Percentiles rank a stretch among this genome's conserved stretches.
These are phyloP conservation scores for Campoletis sonorensis DNA, from an alignment of 1,140 invertebrate species.

Conservation along the genomic window DNA sequence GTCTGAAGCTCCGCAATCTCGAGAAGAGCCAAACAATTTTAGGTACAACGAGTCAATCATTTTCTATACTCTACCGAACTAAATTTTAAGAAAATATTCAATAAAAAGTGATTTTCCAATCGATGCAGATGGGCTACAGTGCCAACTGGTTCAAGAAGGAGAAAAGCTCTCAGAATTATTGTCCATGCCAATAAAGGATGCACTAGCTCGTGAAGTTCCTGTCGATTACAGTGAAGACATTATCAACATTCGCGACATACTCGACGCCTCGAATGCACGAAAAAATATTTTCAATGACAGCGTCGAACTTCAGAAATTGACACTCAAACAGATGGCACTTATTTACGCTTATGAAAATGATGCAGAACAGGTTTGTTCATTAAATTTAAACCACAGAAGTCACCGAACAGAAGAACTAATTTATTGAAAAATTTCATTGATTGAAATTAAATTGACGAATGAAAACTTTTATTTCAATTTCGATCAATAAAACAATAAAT, in stretches of 20 bases:
- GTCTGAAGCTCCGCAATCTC: slow-evolving; percentile 76
- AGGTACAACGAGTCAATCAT: slow-evolving; percentile 56
- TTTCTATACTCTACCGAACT: neutral
- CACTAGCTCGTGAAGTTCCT: slow-evolving; percentile 83
- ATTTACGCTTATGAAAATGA: slow-evolving; percentile 87
- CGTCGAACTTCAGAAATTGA: slow-evolving; percentile 84
- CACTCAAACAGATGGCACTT: slow-evolving; percentile 86
- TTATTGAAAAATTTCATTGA: too few relatives aligned
- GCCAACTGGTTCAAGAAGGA: slow-evolving; percentile 84
- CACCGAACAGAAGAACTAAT: too few relatives aligned
- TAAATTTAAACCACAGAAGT: neutral
- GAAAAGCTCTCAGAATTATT: slow-evolving; percentile 88
- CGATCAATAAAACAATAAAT: too few relatives aligned
- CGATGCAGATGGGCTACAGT: slow-evolving; percentile 79
- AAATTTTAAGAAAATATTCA: slow-evolving; percentile 30
- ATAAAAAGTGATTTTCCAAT: slow-evolving; percentile 43
- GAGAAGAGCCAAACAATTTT: slow-evolving; percentile 75
- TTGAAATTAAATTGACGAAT: too few relatives aligned
- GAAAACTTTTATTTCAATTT: too few relatives aligned
- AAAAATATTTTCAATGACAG: slow-evolving; percentile 83
- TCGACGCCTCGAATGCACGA: slow-evolving; percentile 81
- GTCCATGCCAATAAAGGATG: slow-evolving; percentile 88
- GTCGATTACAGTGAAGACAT: slow-evolving; percentile 86
- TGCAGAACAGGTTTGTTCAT: slow-evolving; percentile 78
- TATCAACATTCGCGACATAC: slow-evolving; percentile 82